A percentile compares a stretch with the other conserved stretches of the same genome.
Evolutionary conservation across 2,797 vertebrate species (phyloP).

Genomic region (Hypotaenidia okinawae): DNA sequence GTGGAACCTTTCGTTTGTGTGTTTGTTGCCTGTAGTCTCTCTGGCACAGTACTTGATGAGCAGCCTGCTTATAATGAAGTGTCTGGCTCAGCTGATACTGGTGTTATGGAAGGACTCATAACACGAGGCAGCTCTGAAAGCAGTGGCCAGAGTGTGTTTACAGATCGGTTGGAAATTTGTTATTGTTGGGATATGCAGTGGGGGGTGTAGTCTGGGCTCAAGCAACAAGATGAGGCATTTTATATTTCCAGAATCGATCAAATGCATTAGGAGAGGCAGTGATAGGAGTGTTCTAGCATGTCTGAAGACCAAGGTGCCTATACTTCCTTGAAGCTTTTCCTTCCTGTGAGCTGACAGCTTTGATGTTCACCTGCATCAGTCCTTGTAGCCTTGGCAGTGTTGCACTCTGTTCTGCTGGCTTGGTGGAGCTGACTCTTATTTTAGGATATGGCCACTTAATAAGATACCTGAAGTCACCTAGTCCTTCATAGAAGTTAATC

Average conservation of each 20-base stretch:
- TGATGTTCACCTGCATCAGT: neutral
- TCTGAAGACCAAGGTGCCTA: neutral
- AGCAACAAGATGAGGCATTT: neutral
- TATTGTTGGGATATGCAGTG: neutral
- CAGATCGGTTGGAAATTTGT: neutral
- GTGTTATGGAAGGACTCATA: neutral
- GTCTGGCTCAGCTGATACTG: neutral
- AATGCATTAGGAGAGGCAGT: neutral
- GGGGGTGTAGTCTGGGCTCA: neutral
- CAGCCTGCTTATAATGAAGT: neutral
- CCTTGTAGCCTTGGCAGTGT: neutral
- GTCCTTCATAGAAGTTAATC: neutral
- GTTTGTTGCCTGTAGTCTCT: neutral
- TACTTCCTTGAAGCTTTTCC: neutral
- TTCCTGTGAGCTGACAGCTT: neutral
- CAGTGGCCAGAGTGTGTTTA: neutral
- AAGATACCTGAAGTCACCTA: neutral
- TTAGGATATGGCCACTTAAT: neutral
- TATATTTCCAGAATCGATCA: neutral
- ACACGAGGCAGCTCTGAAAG: neutral
- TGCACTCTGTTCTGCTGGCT: neutral
- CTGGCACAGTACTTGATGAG: neutral
- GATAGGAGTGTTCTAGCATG: neutral
- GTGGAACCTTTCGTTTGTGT: neutral
- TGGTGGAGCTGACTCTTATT: neutral